Percentiles rank a stretch among this genome's conserved stretches.
Evolutionary conservation across 2,113 vertebrate species (phyloP).

Genomic region (Urocitellus parryii): DNA sequence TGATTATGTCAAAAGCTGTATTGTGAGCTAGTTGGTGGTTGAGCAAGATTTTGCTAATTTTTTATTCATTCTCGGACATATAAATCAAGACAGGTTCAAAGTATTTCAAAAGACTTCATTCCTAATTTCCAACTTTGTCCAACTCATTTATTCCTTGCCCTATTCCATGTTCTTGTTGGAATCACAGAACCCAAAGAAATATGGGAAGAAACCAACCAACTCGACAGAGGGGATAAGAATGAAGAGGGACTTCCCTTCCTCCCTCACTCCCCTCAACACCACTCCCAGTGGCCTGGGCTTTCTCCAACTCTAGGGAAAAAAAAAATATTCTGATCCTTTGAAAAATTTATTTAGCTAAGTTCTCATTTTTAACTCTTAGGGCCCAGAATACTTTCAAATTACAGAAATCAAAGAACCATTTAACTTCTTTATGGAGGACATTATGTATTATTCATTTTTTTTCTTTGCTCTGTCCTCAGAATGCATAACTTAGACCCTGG

Average conservation of each 20-base stretch:
- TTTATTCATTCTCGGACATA: slow-evolving; percentile 12
- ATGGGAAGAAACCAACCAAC: not conserved
- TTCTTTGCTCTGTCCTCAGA: not conserved
- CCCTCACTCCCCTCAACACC: not conserved
- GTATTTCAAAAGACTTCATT: not conserved
- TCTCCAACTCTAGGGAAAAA: not conserved
- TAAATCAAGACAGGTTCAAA: slow-evolving; percentile 39
- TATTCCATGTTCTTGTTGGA: not conserved
- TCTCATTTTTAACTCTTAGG: slow-evolving; percentile 28
- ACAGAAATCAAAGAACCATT: not conserved
- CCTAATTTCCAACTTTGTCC: not conserved
- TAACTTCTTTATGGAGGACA: not conserved
- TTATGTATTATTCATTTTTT: not conserved
- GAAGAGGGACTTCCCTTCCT: not conserved
- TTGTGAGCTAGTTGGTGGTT: not conserved
- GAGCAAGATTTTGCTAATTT: not conserved
- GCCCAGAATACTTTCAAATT: not conserved
- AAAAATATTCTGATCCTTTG: not conserved
- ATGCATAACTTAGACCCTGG: not conserved
- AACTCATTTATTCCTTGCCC: not conserved
- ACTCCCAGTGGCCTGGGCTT: not conserved
- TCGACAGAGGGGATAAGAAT: not conserved
- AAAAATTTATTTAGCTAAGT: not conserved
- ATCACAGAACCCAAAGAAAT: slow-evolving; percentile 31
- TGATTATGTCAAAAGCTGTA: not conserved